Evolutionary conservation across 2,888 invertebrate genomes (phyloP).

Genomic region (Carterocephalus palaemon): DNA sequence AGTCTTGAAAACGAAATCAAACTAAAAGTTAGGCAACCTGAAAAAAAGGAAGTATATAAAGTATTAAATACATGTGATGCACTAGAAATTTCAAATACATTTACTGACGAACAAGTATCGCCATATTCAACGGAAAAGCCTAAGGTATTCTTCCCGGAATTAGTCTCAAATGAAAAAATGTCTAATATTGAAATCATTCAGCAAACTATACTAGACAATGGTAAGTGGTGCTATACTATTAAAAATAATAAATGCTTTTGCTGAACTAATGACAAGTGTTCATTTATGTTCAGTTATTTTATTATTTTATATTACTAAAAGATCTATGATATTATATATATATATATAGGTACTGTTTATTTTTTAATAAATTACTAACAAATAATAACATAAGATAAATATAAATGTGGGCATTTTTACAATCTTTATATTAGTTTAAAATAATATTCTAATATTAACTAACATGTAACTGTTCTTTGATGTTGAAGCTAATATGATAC

Average conservation of each 20-base stretch:
- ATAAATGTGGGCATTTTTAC: too few species aligned
- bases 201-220: not conserved
- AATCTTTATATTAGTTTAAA: too few species aligned
- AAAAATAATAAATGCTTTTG: not conserved
- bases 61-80: conserved; percentile 52
- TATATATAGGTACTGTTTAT: too few species aligned
- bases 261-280: too few species aligned
- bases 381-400: too few species aligned
- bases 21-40: conserved; percentile 46
- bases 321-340: too few species aligned
- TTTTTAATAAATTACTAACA: too few species aligned
- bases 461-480: too few species aligned
- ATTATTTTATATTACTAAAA: too few species aligned
- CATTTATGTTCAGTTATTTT: too few species aligned
- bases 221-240: conserved; percentile 3
- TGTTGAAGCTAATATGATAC: too few species aligned
- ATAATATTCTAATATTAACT: too few species aligned
- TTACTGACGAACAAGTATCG: conserved; percentile 52
- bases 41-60: conserved; percentile 49
- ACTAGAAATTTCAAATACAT: conserved; percentile 53
- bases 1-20: conserved; percentile 61
- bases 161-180: not conserved
- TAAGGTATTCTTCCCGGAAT: conserved; percentile 7
- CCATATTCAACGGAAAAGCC: conserved; percentile 43
- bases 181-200: not conserved